Conservation (phyloP, 2,113 vertebrate species). For the Psilopogon haemacephalus region DNA sequence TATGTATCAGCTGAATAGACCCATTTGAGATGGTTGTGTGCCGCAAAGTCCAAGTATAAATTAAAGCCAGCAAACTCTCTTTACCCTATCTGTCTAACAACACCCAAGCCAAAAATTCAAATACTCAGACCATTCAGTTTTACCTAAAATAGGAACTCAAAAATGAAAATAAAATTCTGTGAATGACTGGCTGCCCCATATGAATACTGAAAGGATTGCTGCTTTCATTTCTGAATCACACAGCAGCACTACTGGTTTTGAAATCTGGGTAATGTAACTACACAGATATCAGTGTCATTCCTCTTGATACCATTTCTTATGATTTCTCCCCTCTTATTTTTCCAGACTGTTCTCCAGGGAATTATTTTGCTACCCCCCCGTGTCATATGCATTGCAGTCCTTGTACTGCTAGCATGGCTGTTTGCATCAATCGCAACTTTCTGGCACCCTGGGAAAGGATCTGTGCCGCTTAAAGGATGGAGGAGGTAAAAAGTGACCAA, state of each 20-base stretch:
- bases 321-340: not conserved
- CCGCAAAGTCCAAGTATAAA: not conserved
- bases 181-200: not conserved
- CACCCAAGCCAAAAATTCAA: not conserved
- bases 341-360: constrained; percentile 80
- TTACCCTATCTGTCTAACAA: not conserved
- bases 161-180: not conserved
- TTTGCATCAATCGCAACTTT: constrained; percentile 81
- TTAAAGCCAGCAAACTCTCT: not conserved
- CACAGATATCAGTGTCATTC: not conserved
- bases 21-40: not conserved
- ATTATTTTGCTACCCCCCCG: constrained; percentile 90
- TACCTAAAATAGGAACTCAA: not conserved
- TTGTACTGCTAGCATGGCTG: constrained; percentile 86
- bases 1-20: not conserved
- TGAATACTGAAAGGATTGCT: not conserved
- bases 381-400: constrained; percentile 68
- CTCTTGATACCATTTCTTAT: not conserved
- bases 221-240: not conserved
- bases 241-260: not conserved
- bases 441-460: constrained; percentile 74
- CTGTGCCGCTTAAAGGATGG: constrained; percentile 86
- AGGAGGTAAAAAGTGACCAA: constrained; percentile 81
- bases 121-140: not conserved
- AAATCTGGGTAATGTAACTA: not conserved